Evolutionary conservation across 2,113 vertebrate genomes (phyloP), one percentile per base, ranked within the genome.

Genomic region (Corythornis madagascariensis): DNA sequence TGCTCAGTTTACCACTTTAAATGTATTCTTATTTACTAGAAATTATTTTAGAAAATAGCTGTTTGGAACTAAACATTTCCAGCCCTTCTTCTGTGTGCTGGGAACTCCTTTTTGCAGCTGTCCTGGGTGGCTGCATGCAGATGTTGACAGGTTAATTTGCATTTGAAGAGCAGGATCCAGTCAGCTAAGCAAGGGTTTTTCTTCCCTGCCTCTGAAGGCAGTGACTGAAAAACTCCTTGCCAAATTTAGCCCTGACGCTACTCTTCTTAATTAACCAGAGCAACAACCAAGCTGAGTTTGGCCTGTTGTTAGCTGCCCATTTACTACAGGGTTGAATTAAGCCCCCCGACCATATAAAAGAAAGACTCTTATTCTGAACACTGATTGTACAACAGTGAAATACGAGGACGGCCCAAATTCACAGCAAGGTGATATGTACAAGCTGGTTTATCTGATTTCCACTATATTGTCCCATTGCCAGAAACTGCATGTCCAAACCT

Each of bases 141-240:
- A 94, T 93, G 89, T 95, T 96, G 92, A 88, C 92, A 95, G 89
- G 92, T 94, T 93, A 48, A 96, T 96, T 96, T 97, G 96, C 95
- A 96, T 96, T 94, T 97, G 92, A 97, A 96, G 95, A 70, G 92
- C 89, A 88, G 88, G 85, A 73, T 96, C 94, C 91, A 86, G 80
- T 42, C 90, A 96, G 85, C 63, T 88, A 90, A 96, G 95, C 76
- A 59, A 83, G 85, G 63, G 63, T 83, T 95, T 59, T 95, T 94
- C 92, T 96, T 95, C 95, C 86, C 67, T 76, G 83, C 16, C 71
- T 95, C 93, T 60, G 69, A 95, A 91, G 76, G 75, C 92, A 94
- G 74, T 88, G 83, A 43, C 89, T 94, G 83, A 70, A 70, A 53
- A 48, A 35, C 79, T 83, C 84, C 47, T 47, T 94, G 94, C 94